A percentile compares a stretch with the other conserved stretches of the same genome.
Evolutionary conservation across 53 echinoderm and acorn worm genomes (phyloP).

Genomic region (Patiria pectinifera): DNA sequence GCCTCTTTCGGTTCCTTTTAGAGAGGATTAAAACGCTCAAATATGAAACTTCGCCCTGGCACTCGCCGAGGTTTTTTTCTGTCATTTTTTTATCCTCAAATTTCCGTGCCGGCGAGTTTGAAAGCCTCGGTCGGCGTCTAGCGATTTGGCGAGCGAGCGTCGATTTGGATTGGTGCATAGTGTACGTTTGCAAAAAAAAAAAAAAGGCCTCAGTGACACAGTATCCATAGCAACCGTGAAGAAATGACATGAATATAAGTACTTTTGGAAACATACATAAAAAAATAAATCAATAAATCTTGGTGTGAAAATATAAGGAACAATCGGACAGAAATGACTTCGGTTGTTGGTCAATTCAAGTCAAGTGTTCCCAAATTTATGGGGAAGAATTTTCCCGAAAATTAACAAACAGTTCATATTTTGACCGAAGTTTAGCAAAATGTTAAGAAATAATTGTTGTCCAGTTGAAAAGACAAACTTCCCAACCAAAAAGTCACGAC

Average conservation of each 20-base stretch:
- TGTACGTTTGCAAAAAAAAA: not conserved
- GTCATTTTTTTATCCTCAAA: constrained; percentile 45
- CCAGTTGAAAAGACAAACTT: no score
- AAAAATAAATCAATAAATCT: no score
- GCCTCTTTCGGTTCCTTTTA: constrained; percentile 17
- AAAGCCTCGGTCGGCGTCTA: not conserved
- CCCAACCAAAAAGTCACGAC: no score
- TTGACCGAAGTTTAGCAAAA: no score
- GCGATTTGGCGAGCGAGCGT: not conserved
- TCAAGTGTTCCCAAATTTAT: no score
- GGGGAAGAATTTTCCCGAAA: no score
- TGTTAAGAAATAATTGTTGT: no score
- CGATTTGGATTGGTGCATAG: not conserved
- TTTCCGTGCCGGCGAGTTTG: constrained; percentile 45
- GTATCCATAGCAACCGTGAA: constrained; percentile 1
- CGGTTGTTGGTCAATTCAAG: no score
- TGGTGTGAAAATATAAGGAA: no score
- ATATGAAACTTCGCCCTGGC: not conserved
- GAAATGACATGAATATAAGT: not conserved
- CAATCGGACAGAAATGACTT: no score
- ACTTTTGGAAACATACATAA: no score
- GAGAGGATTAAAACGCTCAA: constrained; percentile 36
- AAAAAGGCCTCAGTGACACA: not conserved
- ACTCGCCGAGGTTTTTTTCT: not conserved
- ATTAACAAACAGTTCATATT: no score